phyloP scores from a whole-genome alignment of 2,113 vertebrate species.

The Nothoprocta pentlandii region DNA sequence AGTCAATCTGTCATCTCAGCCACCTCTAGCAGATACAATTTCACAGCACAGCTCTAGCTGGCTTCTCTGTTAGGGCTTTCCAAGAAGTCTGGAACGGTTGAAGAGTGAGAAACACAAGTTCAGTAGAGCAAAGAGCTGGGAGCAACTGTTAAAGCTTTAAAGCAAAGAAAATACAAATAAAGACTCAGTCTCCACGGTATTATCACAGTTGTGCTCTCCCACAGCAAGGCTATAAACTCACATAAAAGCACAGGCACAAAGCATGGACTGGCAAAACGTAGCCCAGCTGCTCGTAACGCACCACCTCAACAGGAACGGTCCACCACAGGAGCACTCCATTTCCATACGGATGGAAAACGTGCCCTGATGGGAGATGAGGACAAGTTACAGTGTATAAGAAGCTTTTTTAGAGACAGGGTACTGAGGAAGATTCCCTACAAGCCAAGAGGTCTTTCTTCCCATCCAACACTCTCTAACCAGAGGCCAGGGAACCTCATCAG shows the following conservation, averaged over 20 bases:
- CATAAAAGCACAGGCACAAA: neutral
- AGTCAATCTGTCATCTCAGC: neutral
- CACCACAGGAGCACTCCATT: accelerated
- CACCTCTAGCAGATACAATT: neutral
- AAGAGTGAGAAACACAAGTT: accelerated
- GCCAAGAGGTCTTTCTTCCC: neutral
- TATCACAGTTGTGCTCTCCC: neutral
- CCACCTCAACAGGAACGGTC: accelerated
- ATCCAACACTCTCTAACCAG: neutral
- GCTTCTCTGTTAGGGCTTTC: neutral
- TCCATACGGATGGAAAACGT: neutral
- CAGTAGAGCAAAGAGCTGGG: neutral
- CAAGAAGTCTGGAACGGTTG: neutral
- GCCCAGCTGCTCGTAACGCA: neutral
- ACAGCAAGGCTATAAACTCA: neutral
- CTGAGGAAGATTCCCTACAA: neutral
- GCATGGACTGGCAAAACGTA: neutral
- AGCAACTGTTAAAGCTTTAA: neutral
- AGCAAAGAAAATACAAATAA: neutral
- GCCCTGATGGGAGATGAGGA: neutral
- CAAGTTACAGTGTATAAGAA: neutral
- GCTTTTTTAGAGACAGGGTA: neutral
- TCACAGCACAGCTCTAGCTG: neutral
- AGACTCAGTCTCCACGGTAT: neutral
- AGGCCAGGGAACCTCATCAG: neutral